Evolutionary conservation across 1,140 invertebrate genomes (phyloP).

Genomic region (Papilio dardanus): DNA sequence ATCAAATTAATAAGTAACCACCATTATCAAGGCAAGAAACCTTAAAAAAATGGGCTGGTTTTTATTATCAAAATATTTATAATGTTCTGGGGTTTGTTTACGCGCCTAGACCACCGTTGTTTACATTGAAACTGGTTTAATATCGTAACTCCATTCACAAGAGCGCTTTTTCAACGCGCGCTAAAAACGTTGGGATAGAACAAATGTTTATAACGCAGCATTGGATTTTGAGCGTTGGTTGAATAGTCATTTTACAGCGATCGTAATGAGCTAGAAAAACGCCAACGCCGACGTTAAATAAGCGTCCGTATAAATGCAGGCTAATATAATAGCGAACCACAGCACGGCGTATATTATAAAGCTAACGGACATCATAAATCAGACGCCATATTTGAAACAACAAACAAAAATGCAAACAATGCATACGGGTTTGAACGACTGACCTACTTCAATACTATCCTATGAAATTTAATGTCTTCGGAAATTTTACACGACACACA

Average conservation of each 20-base stretch:
- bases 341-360: not conserved
- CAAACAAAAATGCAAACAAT: constrained; percentile 13
- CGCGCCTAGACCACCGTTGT: not conserved
- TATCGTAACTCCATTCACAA: no score
- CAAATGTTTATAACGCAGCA: no score
- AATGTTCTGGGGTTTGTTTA: not conserved
- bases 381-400: not conserved
- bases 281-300: no score
- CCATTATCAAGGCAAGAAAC: no score
- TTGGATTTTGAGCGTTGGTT: no score
- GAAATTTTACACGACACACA: not conserved
- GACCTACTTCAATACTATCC: not conserved
- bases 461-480: constrained; percentile 7
- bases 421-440: not conserved
- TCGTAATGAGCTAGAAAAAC: no score
- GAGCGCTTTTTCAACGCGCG: no score
- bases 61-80: not conserved
- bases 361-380: not conserved
- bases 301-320: no score
- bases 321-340: not conserved
- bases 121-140: not conserved
- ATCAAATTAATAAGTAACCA: no score
- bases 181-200: no score
- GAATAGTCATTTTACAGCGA: no score
- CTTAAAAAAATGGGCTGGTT: no score